Percentiles rank a stretch among this genome's conserved stretches.
Conservation (phyloP, 2,888 invertebrate species). For the Stenodera caucasica region DNA sequence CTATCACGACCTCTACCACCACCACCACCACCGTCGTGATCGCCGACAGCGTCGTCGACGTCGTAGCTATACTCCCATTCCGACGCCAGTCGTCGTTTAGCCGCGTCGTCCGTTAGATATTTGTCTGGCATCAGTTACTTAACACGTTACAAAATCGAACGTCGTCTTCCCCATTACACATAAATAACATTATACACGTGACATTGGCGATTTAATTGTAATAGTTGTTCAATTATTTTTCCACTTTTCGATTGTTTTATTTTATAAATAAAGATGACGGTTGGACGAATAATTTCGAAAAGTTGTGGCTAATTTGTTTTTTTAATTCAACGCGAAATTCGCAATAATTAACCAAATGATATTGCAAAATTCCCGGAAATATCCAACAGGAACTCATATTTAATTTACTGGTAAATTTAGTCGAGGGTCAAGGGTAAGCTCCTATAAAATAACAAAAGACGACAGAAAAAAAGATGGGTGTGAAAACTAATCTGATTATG, state of each 20-base stretch:
- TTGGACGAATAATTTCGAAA: too few species aligned
- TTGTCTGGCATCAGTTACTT: slow-evolving; percentile 38
- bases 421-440: slow-evolving; percentile 5
- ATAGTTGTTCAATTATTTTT: not conserved
- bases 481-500: slow-evolving; percentile 4
- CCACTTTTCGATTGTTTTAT: too few species aligned
- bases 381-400: not conserved
- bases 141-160: slow-evolving; percentile 6
- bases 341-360: not conserved
- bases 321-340: too few species aligned
- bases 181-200: not conserved
- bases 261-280: too few species aligned
- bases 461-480: slow-evolving; percentile 4
- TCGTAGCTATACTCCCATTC: slow-evolving; percentile 30
- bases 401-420: not conserved
- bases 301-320: not conserved
- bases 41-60: slow-evolving; percentile 35
- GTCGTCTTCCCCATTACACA: slow-evolving; percentile 1
- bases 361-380: not conserved
- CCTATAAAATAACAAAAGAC: not conserved
- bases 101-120: slow-evolving; percentile 48
- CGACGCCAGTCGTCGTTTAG: slow-evolving; percentile 51
- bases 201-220: not conserved
- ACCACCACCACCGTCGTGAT: not conserved
- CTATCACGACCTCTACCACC: slow-evolving; percentile 24